Percentiles rank a stretch among this genome's conserved stretches.
phyloP scores from a whole-genome alignment of 2,888 invertebrate species.

The Oscheius sp. region DNA sequence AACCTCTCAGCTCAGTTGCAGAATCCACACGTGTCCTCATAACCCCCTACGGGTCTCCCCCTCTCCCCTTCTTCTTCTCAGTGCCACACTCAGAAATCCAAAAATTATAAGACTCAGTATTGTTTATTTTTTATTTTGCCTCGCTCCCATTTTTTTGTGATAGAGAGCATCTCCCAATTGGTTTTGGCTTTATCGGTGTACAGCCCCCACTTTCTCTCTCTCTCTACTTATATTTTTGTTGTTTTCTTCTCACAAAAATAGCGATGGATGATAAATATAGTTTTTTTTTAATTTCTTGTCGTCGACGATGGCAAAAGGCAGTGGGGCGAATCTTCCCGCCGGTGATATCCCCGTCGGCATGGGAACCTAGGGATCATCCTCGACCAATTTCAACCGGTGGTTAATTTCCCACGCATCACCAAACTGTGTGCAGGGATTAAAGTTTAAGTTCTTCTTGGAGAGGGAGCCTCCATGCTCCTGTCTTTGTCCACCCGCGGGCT shows the following conservation, averaged over 20 bases:
- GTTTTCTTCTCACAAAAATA: slow-evolving; percentile 4
- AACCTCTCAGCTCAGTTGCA: slow-evolving; percentile 23
- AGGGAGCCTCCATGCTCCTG: not conserved
- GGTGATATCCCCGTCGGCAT: slow-evolving; percentile 17
- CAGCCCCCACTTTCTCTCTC: slow-evolving; percentile 13
- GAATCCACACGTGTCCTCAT: slow-evolving; percentile 35
- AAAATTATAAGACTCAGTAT: slow-evolving; percentile 8
- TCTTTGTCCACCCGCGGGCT: slow-evolving; percentile 2
- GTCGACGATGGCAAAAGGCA: not conserved
- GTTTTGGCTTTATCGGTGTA: slow-evolving; percentile 36
- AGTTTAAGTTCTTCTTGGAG: not conserved
- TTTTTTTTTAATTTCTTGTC: not conserved
- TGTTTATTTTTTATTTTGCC: too few species aligned
- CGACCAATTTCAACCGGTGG: not conserved
- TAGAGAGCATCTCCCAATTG: slow-evolving; percentile 7
- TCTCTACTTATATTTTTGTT: slow-evolving; percentile 25
- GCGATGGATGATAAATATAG: slow-evolving; percentile 29
- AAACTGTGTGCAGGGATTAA: not conserved
- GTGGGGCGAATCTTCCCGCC: not conserved
- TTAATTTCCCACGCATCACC: not conserved
- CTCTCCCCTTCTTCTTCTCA: slow-evolving; percentile 16
- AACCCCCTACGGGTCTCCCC: slow-evolving; percentile 28
- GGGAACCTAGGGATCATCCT: slow-evolving; percentile 3
- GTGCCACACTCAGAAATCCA: slow-evolving; percentile 22
- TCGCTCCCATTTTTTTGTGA: slow-evolving; percentile 18